Conservation (phyloP, 2,797 vertebrate genomes). For the Psittacula echo region DNA sequence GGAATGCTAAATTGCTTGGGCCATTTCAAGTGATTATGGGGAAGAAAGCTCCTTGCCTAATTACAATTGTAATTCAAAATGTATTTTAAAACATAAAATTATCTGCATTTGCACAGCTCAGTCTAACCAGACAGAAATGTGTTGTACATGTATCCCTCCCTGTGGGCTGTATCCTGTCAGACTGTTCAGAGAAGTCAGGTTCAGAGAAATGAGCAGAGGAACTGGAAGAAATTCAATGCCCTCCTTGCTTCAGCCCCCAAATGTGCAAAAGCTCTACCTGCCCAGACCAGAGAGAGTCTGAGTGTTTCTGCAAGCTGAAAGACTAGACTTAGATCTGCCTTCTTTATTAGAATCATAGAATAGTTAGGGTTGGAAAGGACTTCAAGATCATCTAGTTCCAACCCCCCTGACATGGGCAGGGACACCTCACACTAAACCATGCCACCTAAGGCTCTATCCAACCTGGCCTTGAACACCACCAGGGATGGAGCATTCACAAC, state of each 20-base stretch:
- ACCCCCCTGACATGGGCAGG: too few species aligned
- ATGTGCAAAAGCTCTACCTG: not conserved
- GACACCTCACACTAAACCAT: too few species aligned
- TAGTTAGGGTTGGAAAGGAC: too few species aligned
- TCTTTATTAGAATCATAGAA: not conserved
- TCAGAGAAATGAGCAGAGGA: not conserved
- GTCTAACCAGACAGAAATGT: not conserved
- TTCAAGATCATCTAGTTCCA: too few species aligned
- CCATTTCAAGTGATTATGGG: conserved; percentile 38
- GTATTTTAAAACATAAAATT: conserved; percentile 65
- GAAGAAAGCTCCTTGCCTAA: conserved; percentile 34
- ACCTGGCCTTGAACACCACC: too few species aligned
- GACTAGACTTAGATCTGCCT: not conserved
- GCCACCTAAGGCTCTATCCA: too few species aligned
- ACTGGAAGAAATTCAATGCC: not conserved
- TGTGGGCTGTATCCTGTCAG: not conserved
- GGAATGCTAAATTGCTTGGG: conserved; percentile 48
- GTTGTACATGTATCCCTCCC: not conserved
- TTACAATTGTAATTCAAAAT: conserved; percentile 64
- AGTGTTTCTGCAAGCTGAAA: not conserved
- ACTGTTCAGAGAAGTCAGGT: not conserved
- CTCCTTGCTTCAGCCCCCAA: not conserved
- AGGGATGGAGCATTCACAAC: too few species aligned
- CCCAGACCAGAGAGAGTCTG: not conserved
- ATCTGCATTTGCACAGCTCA: conserved; percentile 24